Conservation (phyloP, 2,797 vertebrate species). For the Schizopygopsis malacanthus region DNA sequence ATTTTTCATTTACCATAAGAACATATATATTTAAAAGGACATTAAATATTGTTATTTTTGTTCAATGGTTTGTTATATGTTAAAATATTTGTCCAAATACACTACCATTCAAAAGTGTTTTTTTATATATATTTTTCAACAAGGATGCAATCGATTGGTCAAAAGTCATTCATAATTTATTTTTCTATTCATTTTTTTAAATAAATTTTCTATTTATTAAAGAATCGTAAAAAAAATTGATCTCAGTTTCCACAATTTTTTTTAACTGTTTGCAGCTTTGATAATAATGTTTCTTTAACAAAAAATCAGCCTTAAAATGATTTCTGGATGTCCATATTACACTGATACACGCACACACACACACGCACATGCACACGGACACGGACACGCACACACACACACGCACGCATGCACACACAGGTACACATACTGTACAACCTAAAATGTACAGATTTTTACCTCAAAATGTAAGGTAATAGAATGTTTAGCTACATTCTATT, state of each 20-base stretch:
- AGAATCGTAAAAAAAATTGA: neutral
- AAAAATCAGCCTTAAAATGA: neutral
- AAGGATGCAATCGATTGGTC: neutral
- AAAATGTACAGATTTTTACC: neutral
- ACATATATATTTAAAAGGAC: neutral
- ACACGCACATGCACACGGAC: too few relatives aligned
- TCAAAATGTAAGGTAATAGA: neutral
- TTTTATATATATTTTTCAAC: too few relatives aligned
- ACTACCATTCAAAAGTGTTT: neutral
- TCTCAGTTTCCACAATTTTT: neutral
- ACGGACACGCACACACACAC: neutral
- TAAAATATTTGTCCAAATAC: neutral
- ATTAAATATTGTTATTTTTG: too few relatives aligned
- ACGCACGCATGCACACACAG: neutral
- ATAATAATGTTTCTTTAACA: neutral
- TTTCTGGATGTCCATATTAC: neutral
- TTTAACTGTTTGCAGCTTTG: neutral
- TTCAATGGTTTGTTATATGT: too few relatives aligned
- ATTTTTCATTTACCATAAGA: too few relatives aligned
- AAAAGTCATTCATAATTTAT: neutral
- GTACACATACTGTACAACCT: neutral
- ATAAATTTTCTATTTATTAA: neutral
- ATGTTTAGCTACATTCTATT: conserved; percentile 15
- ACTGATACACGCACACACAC: neutral
- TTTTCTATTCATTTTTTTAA: neutral